A percentile compares a stretch with the other conserved stretches of the same genome.
These are phyloP conservation scores for Creontiades dilutus DNA, from an alignment of 2,888 invertebrate genomes.

Conservation along the genomic window DNA sequence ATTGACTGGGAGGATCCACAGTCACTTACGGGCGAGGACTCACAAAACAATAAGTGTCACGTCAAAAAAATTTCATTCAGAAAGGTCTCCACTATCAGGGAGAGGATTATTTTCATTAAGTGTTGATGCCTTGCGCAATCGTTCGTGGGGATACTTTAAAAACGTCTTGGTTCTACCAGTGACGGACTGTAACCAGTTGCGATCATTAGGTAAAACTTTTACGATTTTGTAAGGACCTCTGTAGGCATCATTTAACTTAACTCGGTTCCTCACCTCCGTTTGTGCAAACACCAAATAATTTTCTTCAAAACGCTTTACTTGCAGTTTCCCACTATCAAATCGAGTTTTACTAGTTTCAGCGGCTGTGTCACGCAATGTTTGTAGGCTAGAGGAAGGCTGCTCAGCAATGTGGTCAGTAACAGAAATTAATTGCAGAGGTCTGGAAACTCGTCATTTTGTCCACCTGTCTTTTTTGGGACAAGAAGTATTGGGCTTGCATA, in stretches of 20 bases:
- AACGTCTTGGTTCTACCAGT: background rate
- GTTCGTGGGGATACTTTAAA: slow-evolving; percentile 42
- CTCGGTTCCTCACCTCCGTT: slow-evolving; percentile 27
- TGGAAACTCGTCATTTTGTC: background rate
- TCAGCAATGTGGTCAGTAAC: slow-evolving; percentile 8
- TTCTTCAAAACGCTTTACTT: background rate
- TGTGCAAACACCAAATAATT: slow-evolving; percentile 31
- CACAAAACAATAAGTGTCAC: no score
- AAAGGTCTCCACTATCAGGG: background rate
- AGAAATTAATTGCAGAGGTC: slow-evolving; percentile 26
- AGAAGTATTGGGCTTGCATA: no score
- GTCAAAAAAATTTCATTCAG: background rate
- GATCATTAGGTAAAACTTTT: slow-evolving; percentile 31
- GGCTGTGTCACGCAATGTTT: background rate
- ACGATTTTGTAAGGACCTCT: slow-evolving; percentile 7
- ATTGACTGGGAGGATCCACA: no score
- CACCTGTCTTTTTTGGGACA: no score
- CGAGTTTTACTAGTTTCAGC: slow-evolving; percentile 17
- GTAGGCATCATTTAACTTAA: slow-evolving; percentile 40
- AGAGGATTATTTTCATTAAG: background rate
- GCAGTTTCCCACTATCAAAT: slow-evolving; percentile 1
- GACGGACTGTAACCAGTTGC: background rate
- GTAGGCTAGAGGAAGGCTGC: slow-evolving; percentile 30
- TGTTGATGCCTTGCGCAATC: slow-evolving; percentile 23
- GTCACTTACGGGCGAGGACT: no score